Evolutionary conservation across 1,140 invertebrate species (phyloP), one percentile per base, ranked within the genome.

Genomic region (Solen grandis): DNA sequence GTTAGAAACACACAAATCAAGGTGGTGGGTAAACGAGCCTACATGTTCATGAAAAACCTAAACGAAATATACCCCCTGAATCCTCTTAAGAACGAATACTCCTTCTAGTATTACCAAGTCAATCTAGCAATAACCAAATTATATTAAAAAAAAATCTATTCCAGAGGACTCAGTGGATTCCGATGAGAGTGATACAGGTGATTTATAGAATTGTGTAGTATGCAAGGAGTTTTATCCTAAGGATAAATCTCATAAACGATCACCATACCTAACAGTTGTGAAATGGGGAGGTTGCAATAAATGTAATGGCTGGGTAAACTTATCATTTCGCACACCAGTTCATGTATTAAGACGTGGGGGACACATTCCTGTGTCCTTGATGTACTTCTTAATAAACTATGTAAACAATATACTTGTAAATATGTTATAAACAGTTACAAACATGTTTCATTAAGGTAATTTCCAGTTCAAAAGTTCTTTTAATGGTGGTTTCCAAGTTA

Each of bases 1-100:
- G 33, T 29, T 8, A 54, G 74, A 27, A 76, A 57, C 14, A 52
- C 60, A 22, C 22, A 66, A 5, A 52, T 41, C 33, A 59, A 19
- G n/a, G 38, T 66, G 50, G 60, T 76, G 16, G 41, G 54, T 3
- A 62, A 50, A 19, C 65, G 57, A 16, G 41, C 29, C 5, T n/a
- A n/a, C n/a, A n/a, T 46, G 3, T 1, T 62, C 62, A 50, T 75
- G 3, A 75, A 75, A n/a, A n/a, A n/a, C n/a, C n/a, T n/a, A n/a
- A n/a, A n/a, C n/a, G n/a, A n/a, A n/a, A n/a, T n/a, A n/a, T n/a
- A n/a, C n/a, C n/a, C n/a, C n/a, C n/a, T n/a, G n/a, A n/a, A n/a
- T n/a, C n/a, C n/a, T n/a, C n/a, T n/a, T n/a, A n/a, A n/a, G n/a
- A n/a, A n/a, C n/a, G n/a, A n/a, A n/a, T n/a, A n/a, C n/a, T n/a